Evolutionary conservation across 1,140 invertebrate species (phyloP), one percentile per base, ranked within the genome.

Genomic region (Chrysomallon squamiferum): DNA sequence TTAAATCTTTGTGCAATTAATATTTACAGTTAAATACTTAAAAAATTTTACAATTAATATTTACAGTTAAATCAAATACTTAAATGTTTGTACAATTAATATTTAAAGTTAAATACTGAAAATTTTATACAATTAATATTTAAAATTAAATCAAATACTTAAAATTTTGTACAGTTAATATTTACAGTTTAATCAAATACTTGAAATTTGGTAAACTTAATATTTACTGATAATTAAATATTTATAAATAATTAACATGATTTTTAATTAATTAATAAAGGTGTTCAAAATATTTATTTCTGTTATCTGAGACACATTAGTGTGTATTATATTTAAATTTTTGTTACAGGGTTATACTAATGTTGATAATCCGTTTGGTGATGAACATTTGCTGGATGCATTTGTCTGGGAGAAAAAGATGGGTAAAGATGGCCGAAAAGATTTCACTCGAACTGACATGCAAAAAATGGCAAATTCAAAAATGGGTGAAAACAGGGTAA

Each of bases 341-440:
- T 22, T 11, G 58, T 59, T 69, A 6, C 47, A 85, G 82, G 95
- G 95, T 75, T 99, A 99, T 79, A 98, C 96, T 13, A 98, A 99
- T 86, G 92, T 92, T 27, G 96, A 99, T 83, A 99, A 99, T 88
- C 97, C 97, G 0, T 99, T 99, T 87, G 97, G 97, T 2, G 97
- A 99, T 89, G 93, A 92, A 13, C 95, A 95, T 83, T 88, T 99
- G 7, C 86, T 95, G 0, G 91, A 94, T 22, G 95, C 94, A 0
- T 99, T 99, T 87, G 93, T 97, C 4, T 99, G 97, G 97, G 89
- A 89, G 1, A 99, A 99, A 83, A 99, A 99, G 84, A 86, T 98
- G 35, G 92, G 96, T 70, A 96, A 97, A 76, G 96, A 99, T 83
- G 97, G 97, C 7, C 87, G 97, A 9, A 89, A 90, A 47, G 90